A percentile compares a stretch with the other conserved stretches of the same genome.
phyloP scores from a whole-genome alignment of 2,113 vertebrate species.

The Arizona elegans region DNA sequence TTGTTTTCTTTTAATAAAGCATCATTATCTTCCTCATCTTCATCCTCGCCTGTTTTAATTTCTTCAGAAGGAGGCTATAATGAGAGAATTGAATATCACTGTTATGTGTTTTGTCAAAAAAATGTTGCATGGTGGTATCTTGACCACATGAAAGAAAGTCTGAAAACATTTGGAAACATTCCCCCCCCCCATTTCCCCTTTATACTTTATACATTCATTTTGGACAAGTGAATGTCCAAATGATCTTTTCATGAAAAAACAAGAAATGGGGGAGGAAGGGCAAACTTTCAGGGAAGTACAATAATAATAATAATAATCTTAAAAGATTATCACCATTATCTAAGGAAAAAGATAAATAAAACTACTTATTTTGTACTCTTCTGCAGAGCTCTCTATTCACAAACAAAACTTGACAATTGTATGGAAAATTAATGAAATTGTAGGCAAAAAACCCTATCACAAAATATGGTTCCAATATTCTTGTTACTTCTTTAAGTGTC shows the following conservation, averaged over 20 bases:
- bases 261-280: background rate
- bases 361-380: background rate
- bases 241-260: background rate
- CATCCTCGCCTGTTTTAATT: slow-evolving; percentile 98
- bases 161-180: background rate
- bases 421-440: background rate
- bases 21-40: slow-evolving; percentile 96
- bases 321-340: background rate
- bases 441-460: background rate
- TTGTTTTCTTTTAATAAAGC: slow-evolving; percentile 95
- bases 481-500: background rate
- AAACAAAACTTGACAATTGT: background rate
- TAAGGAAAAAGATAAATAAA: background rate
- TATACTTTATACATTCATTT: no score
- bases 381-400: background rate
- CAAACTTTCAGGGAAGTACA: background rate
- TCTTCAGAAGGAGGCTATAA: slow-evolving; percentile 93
- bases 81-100: slow-evolving; percentile 59
- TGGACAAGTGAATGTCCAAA: background rate
- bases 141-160: background rate
- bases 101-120: slow-evolving; percentile 30
- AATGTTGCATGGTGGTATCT: slow-evolving; percentile 13
- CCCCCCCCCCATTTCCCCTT: accelerated
- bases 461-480: background rate
- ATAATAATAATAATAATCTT: background rate